Percentiles rank a stretch among this genome's conserved stretches.
Evolutionary conservation across 2,888 invertebrate genomes (phyloP).

Genomic region (Thyatira batis): DNA sequence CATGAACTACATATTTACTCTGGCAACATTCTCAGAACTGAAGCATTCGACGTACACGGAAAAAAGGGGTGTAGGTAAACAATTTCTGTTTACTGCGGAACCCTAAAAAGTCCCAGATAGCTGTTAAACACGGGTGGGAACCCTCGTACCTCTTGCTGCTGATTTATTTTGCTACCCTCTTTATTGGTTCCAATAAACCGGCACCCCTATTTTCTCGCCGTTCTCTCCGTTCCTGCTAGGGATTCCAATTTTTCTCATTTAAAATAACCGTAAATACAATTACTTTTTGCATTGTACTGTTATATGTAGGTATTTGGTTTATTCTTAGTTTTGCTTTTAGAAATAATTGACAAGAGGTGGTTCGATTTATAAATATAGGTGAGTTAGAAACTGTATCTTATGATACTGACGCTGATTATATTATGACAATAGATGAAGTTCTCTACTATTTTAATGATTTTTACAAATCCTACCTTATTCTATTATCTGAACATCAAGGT

Average conservation of each 20-base stretch:
- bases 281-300: not conserved
- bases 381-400: too few species aligned
- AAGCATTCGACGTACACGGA: not conserved
- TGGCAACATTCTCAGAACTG: not conserved
- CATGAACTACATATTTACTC: too few species aligned
- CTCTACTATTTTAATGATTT: too few species aligned
- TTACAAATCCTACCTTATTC: too few species aligned
- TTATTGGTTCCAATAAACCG: slow-evolving; percentile 44
- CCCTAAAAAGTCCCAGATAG: slow-evolving; percentile 16
- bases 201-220: slow-evolving; percentile 9
- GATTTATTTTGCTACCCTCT: slow-evolving; percentile 42
- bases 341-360: too few species aligned
- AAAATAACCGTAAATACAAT: not conserved
- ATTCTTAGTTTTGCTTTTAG: not conserved
- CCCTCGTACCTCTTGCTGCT: slow-evolving; percentile 33
- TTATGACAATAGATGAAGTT: too few species aligned
- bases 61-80: not conserved
- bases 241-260: not conserved
- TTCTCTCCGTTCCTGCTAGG: not conserved
- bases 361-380: too few species aligned
- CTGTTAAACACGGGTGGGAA: slow-evolving; percentile 19
- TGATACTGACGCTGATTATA: too few species aligned
- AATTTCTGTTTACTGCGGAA: not conserved
- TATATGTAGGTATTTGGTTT: not conserved
- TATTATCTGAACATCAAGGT: too few species aligned